Evolutionary conservation across 1,140 invertebrate species (phyloP).

Genomic region (Stegodyphus mimosarum): DNA sequence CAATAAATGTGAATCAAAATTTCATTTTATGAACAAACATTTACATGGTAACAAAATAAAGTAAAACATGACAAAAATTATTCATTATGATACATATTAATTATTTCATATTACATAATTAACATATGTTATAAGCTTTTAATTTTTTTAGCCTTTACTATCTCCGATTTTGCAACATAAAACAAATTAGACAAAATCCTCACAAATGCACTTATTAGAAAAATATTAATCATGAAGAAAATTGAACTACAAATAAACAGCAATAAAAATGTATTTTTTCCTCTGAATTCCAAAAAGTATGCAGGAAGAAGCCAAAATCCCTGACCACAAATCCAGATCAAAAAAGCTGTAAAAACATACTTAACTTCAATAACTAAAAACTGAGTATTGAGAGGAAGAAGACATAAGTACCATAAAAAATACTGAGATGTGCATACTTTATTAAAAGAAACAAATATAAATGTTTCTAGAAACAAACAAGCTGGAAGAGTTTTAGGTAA

Average conservation of each 20-base stretch:
- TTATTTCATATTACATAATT: too few species aligned
- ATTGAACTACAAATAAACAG: constrained; percentile 70
- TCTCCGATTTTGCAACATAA: too few species aligned
- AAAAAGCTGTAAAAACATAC: constrained; percentile 66
- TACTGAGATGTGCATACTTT: constrained; percentile 98
- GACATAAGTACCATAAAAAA: constrained; percentile 94
- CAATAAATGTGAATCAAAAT: too few species aligned
- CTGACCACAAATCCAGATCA: constrained; percentile 84
- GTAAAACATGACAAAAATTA: too few species aligned
- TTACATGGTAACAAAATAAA: too few species aligned
- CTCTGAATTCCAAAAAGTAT: constrained; percentile 91
- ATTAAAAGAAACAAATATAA: constrained; percentile 93
- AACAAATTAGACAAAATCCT: neutral
- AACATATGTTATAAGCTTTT: too few species aligned
- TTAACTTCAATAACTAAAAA: constrained; percentile 66
- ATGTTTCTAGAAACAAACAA: constrained; percentile 85
- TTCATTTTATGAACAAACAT: too few species aligned
- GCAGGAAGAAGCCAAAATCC: constrained; percentile 89
- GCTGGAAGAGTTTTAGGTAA: constrained; percentile 75
- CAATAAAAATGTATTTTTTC: constrained; percentile 80
- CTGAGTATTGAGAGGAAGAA: constrained; percentile 67
- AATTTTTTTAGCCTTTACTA: too few species aligned
- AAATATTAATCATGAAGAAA: constrained; percentile 70
- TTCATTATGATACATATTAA: too few species aligned
- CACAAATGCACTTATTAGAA: constrained; percentile 10